phyloP scores from a whole-genome alignment of 2,888 invertebrate genomes.

The Biston betularia region DNA sequence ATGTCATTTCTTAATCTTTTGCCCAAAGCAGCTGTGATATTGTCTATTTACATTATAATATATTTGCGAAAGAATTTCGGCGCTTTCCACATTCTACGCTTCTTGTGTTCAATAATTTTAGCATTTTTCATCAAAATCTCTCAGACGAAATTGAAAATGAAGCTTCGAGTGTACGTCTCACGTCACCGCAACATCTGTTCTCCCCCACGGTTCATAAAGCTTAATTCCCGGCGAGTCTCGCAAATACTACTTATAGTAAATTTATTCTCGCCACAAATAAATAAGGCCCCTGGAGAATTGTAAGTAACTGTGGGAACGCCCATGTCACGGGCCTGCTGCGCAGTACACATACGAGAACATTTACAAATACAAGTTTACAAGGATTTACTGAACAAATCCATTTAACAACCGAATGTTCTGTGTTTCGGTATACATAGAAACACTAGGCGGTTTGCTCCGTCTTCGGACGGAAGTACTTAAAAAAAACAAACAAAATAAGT shows the following conservation, averaged over 20 bases:
- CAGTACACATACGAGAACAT: background rate
- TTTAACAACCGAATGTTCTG: too few species aligned
- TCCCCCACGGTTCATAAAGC: slow-evolving; percentile 41
- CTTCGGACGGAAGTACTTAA: too few species aligned
- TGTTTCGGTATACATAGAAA: too few species aligned
- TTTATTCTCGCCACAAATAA: slow-evolving; percentile 77
- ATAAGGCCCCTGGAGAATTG: slow-evolving; percentile 68
- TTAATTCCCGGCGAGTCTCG: slow-evolving; percentile 42
- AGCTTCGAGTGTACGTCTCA: slow-evolving; percentile 1
- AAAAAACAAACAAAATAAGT: too few species aligned
- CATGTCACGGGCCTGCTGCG: slow-evolving; percentile 30
- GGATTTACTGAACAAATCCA: background rate
- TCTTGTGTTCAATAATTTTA: too few species aligned
- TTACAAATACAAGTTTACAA: slow-evolving; percentile 4
- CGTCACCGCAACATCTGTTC: slow-evolving; percentile 24
- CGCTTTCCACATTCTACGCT: too few species aligned
- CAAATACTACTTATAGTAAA: slow-evolving; percentile 57
- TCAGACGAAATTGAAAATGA: slow-evolving; percentile 11
- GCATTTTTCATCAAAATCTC: background rate
- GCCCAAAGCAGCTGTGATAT: too few species aligned
- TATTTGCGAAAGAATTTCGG: too few species aligned
- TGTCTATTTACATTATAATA: too few species aligned
- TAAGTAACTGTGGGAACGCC: slow-evolving; percentile 71
- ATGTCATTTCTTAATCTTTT: too few species aligned
- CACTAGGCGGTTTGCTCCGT: too few species aligned